A percentile compares a stretch with the other conserved stretches of the same genome.
phyloP scores from a whole-genome alignment of 2,113 vertebrate genomes.

The Toxostoma redivivum region DNA sequence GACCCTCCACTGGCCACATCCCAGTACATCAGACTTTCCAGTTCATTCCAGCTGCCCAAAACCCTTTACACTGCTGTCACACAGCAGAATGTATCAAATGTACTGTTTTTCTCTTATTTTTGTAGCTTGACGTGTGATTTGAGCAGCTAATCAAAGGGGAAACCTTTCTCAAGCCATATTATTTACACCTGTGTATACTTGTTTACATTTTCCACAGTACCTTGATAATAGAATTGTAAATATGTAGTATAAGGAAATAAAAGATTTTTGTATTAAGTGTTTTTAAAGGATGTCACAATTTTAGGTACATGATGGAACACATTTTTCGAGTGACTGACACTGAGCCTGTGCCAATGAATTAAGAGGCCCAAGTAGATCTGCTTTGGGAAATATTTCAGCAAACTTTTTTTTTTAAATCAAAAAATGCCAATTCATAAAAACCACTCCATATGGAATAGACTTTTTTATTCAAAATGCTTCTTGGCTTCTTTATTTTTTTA shows the following conservation, averaged over 20 bases:
- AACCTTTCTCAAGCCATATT: neutral
- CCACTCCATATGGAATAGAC: neutral
- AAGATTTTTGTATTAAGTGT: neutral
- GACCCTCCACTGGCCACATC: neutral
- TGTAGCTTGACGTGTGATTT: neutral
- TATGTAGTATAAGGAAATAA: conserved; percentile 43
- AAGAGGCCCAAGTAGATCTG: neutral
- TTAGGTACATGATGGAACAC: neutral
- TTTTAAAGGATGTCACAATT: neutral
- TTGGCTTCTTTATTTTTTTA: neutral
- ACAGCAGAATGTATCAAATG: neutral
- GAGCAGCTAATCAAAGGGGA: neutral
- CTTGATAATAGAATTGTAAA: conserved; percentile 37
- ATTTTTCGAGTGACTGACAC: neutral
- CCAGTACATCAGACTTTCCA: neutral
- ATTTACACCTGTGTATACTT: neutral
- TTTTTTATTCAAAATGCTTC: neutral
- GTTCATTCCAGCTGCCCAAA: neutral
- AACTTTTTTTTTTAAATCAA: neutral
- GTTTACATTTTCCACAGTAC: conserved; percentile 36
- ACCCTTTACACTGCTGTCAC: neutral
- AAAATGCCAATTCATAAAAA: neutral
- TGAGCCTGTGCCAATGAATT: neutral
- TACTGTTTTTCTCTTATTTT: neutral
- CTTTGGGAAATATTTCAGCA: neutral